phyloP scores from a whole-genome alignment of 2,888 invertebrate species.

The Carabus problematicus region DNA sequence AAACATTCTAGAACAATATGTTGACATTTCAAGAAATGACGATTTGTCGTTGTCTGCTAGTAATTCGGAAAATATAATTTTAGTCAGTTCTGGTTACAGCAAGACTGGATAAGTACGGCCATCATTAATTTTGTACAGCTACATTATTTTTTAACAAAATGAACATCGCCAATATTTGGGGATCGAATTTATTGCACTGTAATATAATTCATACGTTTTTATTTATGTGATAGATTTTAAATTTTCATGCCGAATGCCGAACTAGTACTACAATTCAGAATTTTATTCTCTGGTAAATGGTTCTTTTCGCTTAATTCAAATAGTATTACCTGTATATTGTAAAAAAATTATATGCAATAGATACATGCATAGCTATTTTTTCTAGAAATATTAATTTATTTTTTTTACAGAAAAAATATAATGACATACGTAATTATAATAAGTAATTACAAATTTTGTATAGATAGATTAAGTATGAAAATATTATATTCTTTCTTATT shows the following conservation, averaged over 20 bases:
- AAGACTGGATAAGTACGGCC: constrained; percentile 52
- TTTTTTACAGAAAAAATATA: constrained; percentile 33
- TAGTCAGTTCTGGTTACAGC: constrained; percentile 51
- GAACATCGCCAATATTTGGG: constrained; percentile 38
- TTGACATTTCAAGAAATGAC: constrained; percentile 45
- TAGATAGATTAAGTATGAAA: constrained; percentile 43
- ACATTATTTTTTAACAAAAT: constrained; percentile 22
- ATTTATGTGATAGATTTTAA: constrained; percentile 36
- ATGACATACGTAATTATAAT: constrained; percentile 34
- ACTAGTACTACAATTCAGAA: constrained; percentile 9
- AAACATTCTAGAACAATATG: constrained; percentile 50
- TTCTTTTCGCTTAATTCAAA: constrained; percentile 27
- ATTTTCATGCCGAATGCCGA: background rate
- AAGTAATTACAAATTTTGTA: constrained; percentile 42
- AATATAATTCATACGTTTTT: constrained; percentile 28
- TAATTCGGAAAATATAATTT: constrained; percentile 46
- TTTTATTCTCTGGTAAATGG: constrained; percentile 30
- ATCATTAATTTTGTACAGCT: constrained; percentile 42
- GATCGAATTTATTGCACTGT: constrained; percentile 30
- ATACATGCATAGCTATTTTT: constrained; percentile 15
- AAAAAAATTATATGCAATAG: constrained; percentile 25
- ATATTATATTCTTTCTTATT: constrained; percentile 46
- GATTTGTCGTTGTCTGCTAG: constrained; percentile 46
- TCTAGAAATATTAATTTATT: constrained; percentile 40
- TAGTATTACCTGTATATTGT: constrained; percentile 37